Evolutionary conservation across 2,888 invertebrate genomes (phyloP), one percentile per base, ranked within the genome.

Genomic region (Hylaea fasciaria): DNA sequence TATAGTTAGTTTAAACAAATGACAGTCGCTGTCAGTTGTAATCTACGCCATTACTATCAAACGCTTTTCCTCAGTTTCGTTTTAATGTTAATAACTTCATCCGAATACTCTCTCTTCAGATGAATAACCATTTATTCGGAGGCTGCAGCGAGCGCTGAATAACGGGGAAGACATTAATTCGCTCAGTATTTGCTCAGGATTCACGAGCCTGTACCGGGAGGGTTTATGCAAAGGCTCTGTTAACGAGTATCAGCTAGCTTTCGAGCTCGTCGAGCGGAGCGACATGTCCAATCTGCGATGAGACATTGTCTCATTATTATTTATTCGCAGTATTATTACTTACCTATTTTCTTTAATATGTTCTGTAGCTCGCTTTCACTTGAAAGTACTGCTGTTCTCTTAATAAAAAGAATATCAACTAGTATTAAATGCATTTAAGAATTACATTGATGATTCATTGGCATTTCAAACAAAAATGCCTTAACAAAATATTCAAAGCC

Each of bases 221-320:
- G 58, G 52, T 43, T 58, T 52, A 58, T 57, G 57, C 57, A 57
- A 51, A 57, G 41, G 51, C 39, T 41, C 56, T 46, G 35, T 51
- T 51, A 57, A 46, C 39, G 51, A 46, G 51, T 46, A 57, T 51
- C n/a, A n/a, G n/a, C 51, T 43, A 50, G 40, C 46, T 55, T 47
- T 41, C 28, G n/a, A 39, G 43, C 32, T 17, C 9, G 10, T 17
- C 41, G 49, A 57, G 46, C 40, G 41, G 17, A 46, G 14, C 17
- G 46, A 32, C 51, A 22, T 9, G 17, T 41, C 46, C 41, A 46
- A 51, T 46, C 46, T 22, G 10, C 8, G 46, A 29, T 45, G 32
- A 57, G 29, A 35, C 41, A 51, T 32, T 8, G 41, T 9, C 35
- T 45, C 10, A 12, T 22, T 22, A 2, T 17, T 46, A 17, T 3